Evolutionary conservation across 2,797 vertebrate genomes (phyloP), one percentile per base, ranked within the genome.

Genomic region (Atherinosoma microstoma): DNA sequence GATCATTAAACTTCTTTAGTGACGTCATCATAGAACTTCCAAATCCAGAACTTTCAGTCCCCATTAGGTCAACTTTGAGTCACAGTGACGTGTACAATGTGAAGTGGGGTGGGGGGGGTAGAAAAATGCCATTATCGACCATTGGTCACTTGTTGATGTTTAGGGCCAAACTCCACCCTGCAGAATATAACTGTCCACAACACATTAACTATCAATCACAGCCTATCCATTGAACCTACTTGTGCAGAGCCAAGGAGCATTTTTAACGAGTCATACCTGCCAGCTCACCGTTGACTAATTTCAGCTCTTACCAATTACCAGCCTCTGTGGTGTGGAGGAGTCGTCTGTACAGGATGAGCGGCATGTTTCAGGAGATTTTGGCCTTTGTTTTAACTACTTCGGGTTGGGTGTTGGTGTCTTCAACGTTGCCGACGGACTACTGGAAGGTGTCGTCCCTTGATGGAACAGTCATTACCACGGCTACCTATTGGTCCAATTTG

Each of bases 361-460:
- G 84, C 89, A 96, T 96, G 87, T 88, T 92, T 53, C 94, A 93
- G 67, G 96, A 98, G 94, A 97, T 98, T 77, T 42, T 96, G 64
- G 97, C 95, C 36, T 98, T 98, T 77, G 54, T 96, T 75, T 82
- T 98, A 35, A 88, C 90, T 49, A 88, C 96, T 27, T 96, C 95
- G 0, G 97, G 97, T n/a, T 98, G 96, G 97, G 95, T 98, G 79
- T 93, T 98, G 53, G 93, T 96, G 53, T 97, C 95, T n/a, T 97
- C 97, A 81, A 98, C 97, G 20, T 84, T 98, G 87, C 96, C 97
- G 49, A 97, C 94, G 60, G 97, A 99, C 89, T 97, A 98, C 90
- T 99, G 97, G 97, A 98, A 98, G 80, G 97, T 99, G 64, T 97
- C 97, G 9, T 94, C 95, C 32, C 92, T 96, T 71, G 97, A 98